Percentiles rank a stretch among this genome's conserved stretches.
Conservation (phyloP, 2,888 invertebrate species). For the Limnephilus rhombicus region DNA sequence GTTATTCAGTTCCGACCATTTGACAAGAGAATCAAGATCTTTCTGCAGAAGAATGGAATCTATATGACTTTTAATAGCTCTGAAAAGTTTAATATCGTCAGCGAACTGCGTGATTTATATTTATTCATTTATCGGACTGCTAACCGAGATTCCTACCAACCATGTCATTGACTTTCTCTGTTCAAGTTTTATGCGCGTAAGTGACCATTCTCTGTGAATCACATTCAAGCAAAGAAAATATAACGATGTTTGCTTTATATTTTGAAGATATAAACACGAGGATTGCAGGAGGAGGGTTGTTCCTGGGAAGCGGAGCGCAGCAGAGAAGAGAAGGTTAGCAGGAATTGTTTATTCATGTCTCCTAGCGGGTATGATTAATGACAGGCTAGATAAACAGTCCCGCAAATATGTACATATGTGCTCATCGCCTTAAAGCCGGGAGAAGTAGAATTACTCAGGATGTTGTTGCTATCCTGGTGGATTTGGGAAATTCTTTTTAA, state of each 20-base stretch:
- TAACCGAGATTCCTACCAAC: no score
- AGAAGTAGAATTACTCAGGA: neutral
- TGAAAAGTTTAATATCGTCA: no score
- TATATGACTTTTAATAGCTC: no score
- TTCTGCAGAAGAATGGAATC: no score
- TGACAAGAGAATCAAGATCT: no score
- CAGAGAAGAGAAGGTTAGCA: constrained; percentile 4
- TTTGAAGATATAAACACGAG: neutral
- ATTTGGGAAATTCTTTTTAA: neutral
- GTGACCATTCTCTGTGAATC: neutral
- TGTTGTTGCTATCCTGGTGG: neutral
- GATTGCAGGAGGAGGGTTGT: neutral
- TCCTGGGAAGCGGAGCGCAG: neutral
- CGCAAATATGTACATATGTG: constrained; percentile 55
- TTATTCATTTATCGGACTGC: neutral
- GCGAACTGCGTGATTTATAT: no score
- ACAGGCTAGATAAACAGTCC: constrained; percentile 60
- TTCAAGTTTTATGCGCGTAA: neutral
- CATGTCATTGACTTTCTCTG: neutral
- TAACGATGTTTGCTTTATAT: constrained; percentile 14
- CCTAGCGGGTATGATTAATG: constrained; percentile 62
- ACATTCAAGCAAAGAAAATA: neutral
- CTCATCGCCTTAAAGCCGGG: constrained; percentile 4
- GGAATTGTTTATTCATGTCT: constrained; percentile 62
- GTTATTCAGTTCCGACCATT: no score